Evolutionary conservation across 2,113 vertebrate species (phyloP).

Genomic region (Sander lucioperca): DNA sequence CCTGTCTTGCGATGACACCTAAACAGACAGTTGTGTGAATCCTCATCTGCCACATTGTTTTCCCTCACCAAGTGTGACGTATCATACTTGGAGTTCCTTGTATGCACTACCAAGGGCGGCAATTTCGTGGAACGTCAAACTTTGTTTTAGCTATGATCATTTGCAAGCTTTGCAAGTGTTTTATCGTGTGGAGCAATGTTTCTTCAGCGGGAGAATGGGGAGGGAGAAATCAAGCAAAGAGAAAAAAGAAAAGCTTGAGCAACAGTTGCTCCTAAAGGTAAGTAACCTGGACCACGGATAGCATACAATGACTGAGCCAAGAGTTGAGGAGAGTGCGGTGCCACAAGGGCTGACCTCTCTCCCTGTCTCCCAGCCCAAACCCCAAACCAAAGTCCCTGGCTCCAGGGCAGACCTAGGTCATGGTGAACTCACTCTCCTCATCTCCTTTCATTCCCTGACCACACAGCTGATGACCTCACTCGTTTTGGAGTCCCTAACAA

Average conservation of each 20-base stretch:
- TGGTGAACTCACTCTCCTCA: slow-evolving; percentile 61
- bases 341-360: slow-evolving; percentile 50
- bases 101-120: too few relatives aligned
- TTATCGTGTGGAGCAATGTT: not conserved
- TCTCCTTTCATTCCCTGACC: slow-evolving; percentile 49
- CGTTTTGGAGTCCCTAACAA: slow-evolving; percentile 32
- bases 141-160: not conserved
- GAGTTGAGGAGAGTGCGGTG: slow-evolving; percentile 3
- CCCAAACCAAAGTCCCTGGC: slow-evolving; percentile 43
- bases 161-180: not conserved
- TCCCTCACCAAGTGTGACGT: not conserved
- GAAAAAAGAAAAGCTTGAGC: slow-evolving; percentile 3
- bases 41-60: slow-evolving; percentile 3
- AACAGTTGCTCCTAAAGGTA: slow-evolving; percentile 2
- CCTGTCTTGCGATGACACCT: slow-evolving; percentile 21
- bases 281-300: slow-evolving; percentile 14
- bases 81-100: not conserved
- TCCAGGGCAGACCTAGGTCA: slow-evolving; percentile 57
- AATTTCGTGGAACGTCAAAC: not conserved
- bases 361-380: slow-evolving; percentile 32
- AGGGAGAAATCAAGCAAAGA: not conserved
- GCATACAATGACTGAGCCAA: slow-evolving; percentile 24
- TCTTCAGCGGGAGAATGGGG: not conserved
- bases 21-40: slow-evolving; percentile 12
- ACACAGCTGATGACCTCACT: slow-evolving; percentile 59